phyloP scores from a whole-genome alignment of 2,797 vertebrate species.

The Mormyrops boulengeri region DNA sequence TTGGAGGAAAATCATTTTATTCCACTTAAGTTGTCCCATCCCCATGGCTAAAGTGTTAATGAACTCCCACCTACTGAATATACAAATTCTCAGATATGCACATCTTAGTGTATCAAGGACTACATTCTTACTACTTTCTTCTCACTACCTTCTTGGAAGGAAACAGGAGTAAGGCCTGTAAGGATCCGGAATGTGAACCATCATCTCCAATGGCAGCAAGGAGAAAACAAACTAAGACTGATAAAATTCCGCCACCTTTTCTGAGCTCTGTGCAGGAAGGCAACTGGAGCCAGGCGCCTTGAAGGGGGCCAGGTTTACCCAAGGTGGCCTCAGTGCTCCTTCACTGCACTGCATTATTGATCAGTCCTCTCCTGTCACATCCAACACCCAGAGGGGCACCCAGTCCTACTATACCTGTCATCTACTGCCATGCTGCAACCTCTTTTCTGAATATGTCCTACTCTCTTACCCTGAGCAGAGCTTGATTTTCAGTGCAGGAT shows the following conservation, averaged over 20 bases:
- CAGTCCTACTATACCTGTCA: neutral
- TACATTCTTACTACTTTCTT: neutral
- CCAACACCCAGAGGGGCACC: neutral
- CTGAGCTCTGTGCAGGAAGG: constrained; percentile 47
- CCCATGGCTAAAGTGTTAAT: too few species aligned
- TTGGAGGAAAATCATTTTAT: too few species aligned
- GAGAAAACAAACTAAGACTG: constrained; percentile 49
- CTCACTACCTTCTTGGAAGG: constrained; percentile 42
- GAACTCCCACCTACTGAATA: too few species aligned
- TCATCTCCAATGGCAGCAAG: constrained; percentile 54
- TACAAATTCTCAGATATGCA: neutral
- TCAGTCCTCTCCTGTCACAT: constrained; percentile 42
- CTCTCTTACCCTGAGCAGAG: constrained; percentile 11
- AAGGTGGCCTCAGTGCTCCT: constrained; percentile 15
- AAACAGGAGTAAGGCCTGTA: constrained; percentile 43
- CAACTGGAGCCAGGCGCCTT: constrained; percentile 52
- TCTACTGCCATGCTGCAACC: neutral
- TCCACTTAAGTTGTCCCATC: too few species aligned
- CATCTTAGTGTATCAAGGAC: neutral
- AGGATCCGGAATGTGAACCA: constrained; percentile 42
- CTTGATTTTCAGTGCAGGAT: neutral
- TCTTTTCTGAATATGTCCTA: neutral
- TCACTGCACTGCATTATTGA: constrained; percentile 70
- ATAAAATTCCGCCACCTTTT: constrained; percentile 64
- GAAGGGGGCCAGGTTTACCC: neutral